These are phyloP conservation scores for Drosophila prolongata DNA, from an alignment of 2,888 invertebrate species.

Conservation along the genomic window DNA sequence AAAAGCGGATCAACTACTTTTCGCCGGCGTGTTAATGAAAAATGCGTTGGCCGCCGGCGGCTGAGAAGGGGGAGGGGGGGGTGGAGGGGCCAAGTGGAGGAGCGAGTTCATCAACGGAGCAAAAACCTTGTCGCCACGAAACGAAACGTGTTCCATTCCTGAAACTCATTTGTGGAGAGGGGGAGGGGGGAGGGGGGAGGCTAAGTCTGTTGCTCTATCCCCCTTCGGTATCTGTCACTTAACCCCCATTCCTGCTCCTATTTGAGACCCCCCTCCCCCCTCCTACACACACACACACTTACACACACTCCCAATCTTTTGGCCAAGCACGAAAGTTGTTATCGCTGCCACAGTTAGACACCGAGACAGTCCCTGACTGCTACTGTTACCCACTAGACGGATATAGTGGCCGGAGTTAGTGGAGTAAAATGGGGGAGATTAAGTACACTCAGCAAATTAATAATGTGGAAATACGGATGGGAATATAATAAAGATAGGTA, in stretches of 20 bases:
- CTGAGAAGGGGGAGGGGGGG: neutral
- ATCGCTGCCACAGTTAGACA: slow-evolving; percentile 62
- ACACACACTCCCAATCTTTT: neutral
- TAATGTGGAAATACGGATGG: neutral
- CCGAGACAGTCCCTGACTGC: slow-evolving; percentile 43
- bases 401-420: slow-evolving; percentile 13
- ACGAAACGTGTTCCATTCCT: slow-evolving; percentile 58
- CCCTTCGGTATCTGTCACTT: slow-evolving; percentile 10
- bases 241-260: neutral
- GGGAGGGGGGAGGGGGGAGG: neutral
- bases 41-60: slow-evolving; percentile 65
- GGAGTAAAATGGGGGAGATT: slow-evolving; percentile 3
- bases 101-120: slow-evolving; percentile 72
- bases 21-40: slow-evolving; percentile 60
- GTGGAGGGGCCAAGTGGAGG: slow-evolving; percentile 8
- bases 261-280: slow-evolving; percentile 2
- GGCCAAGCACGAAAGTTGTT: slow-evolving; percentile 62
- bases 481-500: too few species aligned
- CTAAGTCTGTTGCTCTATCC: slow-evolving; percentile 8
- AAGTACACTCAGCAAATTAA: slow-evolving; percentile 7
- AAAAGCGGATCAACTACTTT: slow-evolving; percentile 73
- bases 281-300: neutral
- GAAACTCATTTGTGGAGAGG: neutral
- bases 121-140: slow-evolving; percentile 63
- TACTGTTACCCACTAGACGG: slow-evolving; percentile 45